These are phyloP conservation scores for Operophtera brumata DNA, from an alignment of 2,888 invertebrate species.

Conservation along the genomic window DNA sequence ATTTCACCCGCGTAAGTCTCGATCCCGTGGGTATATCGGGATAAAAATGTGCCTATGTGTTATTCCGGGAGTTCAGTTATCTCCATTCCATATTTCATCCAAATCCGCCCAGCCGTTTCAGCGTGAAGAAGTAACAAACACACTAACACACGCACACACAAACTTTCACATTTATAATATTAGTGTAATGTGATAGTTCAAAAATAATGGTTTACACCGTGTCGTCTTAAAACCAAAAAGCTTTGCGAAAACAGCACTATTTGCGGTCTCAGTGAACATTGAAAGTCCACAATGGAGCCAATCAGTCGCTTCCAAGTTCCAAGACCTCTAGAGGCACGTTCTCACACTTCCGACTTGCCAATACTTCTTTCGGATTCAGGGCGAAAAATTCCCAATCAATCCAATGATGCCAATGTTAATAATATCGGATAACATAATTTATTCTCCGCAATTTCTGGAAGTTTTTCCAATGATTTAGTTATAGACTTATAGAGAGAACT, in stretches of 20 bases:
- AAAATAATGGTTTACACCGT: no score
- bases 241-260: conserved; percentile 52
- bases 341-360: conserved; percentile 58
- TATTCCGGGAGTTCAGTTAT: no score
- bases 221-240: conserved; percentile 25
- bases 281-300: conserved; percentile 72
- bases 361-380: conserved; percentile 47
- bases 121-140: no score
- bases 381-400: conserved; percentile 50
- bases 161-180: no score
- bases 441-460: conserved; percentile 37
- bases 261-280: conserved; percentile 66
- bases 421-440: conserved; percentile 46
- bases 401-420: conserved; percentile 51
- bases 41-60: no score
- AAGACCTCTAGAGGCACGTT: conserved; percentile 68
- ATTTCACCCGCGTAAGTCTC: no score
- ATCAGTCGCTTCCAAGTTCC: conserved; percentile 67
- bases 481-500: conserved; percentile 25
- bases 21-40: no score
- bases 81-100: no score
- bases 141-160: no score
- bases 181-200: no score
- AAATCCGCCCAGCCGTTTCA: no score
- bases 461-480: conserved; percentile 35